Base-by-base conservation (phyloP, 1,140 invertebrate genomes). In the Acromyrmex charruanus region DNA sequence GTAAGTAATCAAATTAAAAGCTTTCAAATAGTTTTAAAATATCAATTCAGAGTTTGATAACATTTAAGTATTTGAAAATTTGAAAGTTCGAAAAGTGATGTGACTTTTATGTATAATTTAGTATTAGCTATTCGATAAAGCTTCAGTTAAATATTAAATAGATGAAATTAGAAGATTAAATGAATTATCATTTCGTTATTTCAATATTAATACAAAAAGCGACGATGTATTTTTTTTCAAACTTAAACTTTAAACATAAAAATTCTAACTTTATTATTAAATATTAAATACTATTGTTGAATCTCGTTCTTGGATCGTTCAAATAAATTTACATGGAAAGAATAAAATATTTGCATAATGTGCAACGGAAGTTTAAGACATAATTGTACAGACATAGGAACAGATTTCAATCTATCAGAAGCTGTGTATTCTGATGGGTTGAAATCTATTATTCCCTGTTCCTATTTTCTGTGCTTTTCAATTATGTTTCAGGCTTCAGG, bases 81-180 rank as follows among this genome's bases (percentile, higher is more conserved):
- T 5, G 35, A 68, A 16, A 80, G 14, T 35, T 75, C 1, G 25
- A 44, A 63, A 44, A 77, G 16, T 31, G 25, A 77, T 25, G 3
- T 39, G 1, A 39, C 9, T 61, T 39, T 39, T 51, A 51, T 25
- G 35, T 66, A 51, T 21, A 51, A 35, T 28, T 63, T 44, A 44
- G 44, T 77, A n/a, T 63, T 28, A 49, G 16, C 28, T 14, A n/a
- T 49, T 63, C 18, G 5, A 49, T 16, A 12, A 65, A 77, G 49
- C 25, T 77, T 79, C 12, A 49, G 6, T 79, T 79, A 65, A 79
- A 79, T 51, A 51, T 79, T 65, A 66, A 51, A 31, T 16, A 66
- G 10, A 53, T 51, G 21, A 21, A 21, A 21, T 21, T 21, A 21
- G 21, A 21, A 21, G 21, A 21, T 21, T 21, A 21, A 21, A 21